Percentiles rank a stretch among this genome's conserved stretches.
phyloP scores from a whole-genome alignment of 2,113 vertebrate genomes.

The Pyrgilauda ruficollis region DNA sequence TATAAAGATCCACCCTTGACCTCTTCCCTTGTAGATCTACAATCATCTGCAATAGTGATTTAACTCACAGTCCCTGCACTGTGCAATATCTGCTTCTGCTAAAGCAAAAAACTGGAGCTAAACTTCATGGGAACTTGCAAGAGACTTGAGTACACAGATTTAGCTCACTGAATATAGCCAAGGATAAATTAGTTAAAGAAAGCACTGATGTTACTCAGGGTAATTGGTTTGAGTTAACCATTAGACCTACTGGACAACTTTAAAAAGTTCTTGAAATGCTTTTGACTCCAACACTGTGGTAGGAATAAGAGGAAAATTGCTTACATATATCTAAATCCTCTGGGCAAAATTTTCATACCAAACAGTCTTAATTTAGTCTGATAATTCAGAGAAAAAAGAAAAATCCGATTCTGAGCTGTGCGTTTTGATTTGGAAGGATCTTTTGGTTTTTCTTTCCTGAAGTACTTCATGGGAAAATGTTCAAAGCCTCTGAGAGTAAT shows the following conservation, averaged over 20 bases:
- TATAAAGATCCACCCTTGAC: not conserved
- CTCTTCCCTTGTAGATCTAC: not conserved
- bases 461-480: not conserved
- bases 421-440: not conserved
- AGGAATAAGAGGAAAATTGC: not conserved
- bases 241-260: not conserved
- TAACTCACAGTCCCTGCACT: not conserved
- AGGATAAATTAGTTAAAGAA: not conserved
- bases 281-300: not conserved
- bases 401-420: not conserved
- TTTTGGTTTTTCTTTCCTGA: not conserved
- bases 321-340: not conserved
- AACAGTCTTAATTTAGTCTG: constrained; percentile 7
- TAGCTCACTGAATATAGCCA: not conserved
- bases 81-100: not conserved
- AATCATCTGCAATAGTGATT: constrained; percentile 21
- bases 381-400: not conserved
- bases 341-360: not conserved
- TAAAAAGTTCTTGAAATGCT: not conserved
- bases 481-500: not conserved
- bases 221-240: not conserved
- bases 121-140: constrained; percentile 31
- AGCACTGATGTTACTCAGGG: not conserved
- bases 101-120: not conserved
- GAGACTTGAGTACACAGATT: not conserved